A percentile compares a stretch with the other conserved stretches of the same genome.
Conservation (phyloP, 1,140 invertebrate genomes). For the Aphidius ervi region DNA sequence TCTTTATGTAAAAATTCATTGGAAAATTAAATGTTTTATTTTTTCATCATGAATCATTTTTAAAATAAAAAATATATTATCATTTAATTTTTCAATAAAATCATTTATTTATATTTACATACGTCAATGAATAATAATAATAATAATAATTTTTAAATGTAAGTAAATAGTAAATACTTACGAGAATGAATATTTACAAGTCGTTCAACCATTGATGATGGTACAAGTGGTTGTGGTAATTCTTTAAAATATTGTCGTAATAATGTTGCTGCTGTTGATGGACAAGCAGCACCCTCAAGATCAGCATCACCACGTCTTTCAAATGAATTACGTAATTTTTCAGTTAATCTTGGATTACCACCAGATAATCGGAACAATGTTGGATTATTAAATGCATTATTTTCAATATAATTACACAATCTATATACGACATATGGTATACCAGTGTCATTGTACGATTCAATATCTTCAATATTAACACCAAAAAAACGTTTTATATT, state of each 20-base stretch:
- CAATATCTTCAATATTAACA: conserved; percentile 40
- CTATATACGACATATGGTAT: conserved; percentile 50
- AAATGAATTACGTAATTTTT: conserved; percentile 47
- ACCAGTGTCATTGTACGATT: conserved; percentile 44
- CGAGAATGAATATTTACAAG: conserved; percentile 44
- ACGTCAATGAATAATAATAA: too few relatives aligned
- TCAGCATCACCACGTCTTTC: conserved; percentile 53
- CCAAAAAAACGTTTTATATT: conserved; percentile 43
- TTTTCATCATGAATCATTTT: too few relatives aligned
- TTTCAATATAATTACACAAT: conserved; percentile 51
- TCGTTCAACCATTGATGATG: conserved; percentile 42
- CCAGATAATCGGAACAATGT: conserved; percentile 48
- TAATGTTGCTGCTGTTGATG: conserved; percentile 50
- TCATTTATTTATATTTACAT: too few relatives aligned
- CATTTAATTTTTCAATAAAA: too few relatives aligned
- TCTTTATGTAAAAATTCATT: too few relatives aligned
- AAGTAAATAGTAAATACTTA: conserved; percentile 26
- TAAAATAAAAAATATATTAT: too few relatives aligned
- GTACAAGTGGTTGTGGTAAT: conserved; percentile 51
- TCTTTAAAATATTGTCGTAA: conserved; percentile 53
- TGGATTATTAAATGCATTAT: conserved; percentile 46
- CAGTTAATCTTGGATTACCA: conserved; percentile 47
- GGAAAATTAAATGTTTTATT: too few relatives aligned
- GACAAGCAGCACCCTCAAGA: conserved; percentile 48
- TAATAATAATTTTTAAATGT: too few relatives aligned